Evolutionary conservation across 2,797 vertebrate genomes (phyloP), one percentile per base, ranked within the genome.

Genomic region (Halcyon chelicuti): DNA sequence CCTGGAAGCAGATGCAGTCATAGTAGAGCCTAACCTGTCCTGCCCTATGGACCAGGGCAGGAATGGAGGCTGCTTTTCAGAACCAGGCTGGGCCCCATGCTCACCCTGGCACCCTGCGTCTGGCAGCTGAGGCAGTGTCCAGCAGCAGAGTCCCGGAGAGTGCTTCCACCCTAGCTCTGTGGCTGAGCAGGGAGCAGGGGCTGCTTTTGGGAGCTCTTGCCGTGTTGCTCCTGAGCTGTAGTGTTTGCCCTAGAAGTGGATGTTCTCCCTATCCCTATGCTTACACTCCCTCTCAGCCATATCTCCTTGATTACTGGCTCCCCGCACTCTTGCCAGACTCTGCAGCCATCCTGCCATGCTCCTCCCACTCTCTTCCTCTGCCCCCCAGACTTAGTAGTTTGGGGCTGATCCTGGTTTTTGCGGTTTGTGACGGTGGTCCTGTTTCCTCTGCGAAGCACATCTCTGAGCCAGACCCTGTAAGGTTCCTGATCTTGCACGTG

Each of bases 91-190:
- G 21, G 35, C 12, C 31, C n/a, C 6, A 0, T 0, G 3, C 47
- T 21, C 25, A 35, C 77, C 31, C 47, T 18, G 28, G 39, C 39
- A 66, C 12, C 9, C 57, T 5, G 3, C 35, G 14, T 62, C 85
- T 5, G 4, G 22, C 26, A 75, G 49, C 63, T 0, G 2, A 51
- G 35, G 55, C 55, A 51, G n/a, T 26, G 33, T 33, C 55, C 3
- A 4, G 15, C 5, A 4, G 4, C 35, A 39, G 14, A 28, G 16
- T 61, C 33, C 46, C 18, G 12, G 25, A n/a, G 15, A n/a, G 15
- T 63, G 31, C 28, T 37, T 46, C 39, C 28, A 4, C 22, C 2
- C 0, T 2, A 6, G 57, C 0, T 2, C 52, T 33, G 39, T 44
- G 68, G 21, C 85, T 71, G 57, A 84, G 54, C 54, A 61, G n/a